Evolutionary conservation across 2,113 vertebrate genomes (phyloP), one percentile per base, ranked within the genome.

Genomic region (Thryonomys swinderianus): DNA sequence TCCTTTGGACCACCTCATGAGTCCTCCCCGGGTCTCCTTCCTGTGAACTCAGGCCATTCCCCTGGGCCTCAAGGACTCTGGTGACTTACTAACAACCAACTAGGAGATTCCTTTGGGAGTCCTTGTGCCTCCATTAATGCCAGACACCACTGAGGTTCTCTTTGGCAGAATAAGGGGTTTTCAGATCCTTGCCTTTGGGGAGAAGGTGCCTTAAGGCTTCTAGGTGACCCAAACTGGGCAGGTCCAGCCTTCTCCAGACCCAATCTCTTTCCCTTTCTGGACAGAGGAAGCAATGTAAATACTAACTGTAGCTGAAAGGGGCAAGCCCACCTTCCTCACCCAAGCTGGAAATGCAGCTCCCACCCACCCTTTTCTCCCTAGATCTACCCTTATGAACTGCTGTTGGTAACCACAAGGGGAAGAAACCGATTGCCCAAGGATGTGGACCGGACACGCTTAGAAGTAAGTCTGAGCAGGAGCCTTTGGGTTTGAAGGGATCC

Each of bases 401-500:
- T 99, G 62, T 98, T 99, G 96, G 99, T 99, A 96, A 99, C 99
- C 98, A 99, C 99, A 0, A 99, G 99, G 91, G 99, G 99, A 85
- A 99, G 99, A 92, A 99, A 99, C 96, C 99, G 98, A 89, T 98
- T 99, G 93, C 99, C 99, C 96, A 99, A 99, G 98, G 99, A 99
- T 7, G 99, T 98, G 67, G 99, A 99, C 98, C 98, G 99, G 97
- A 99, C 99, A 74, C 99, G 99, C 93, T 97, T 99, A 80, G 99
- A 99, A 99, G 99, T 99, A 95, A 98, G 98, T 96, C 16, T 34
- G 8, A 85, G 40, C 17, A 32, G 85, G 59, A 57, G 30, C 34
- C n/a, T 94, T 51, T 57, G 82, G 40, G 25, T 78, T 73, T 42
- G n/a, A 32, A 88, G 51, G 42, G 40, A 78, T 85, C 69, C 59